These are phyloP conservation scores for Lepidurus couesii DNA, from an alignment of 1,140 invertebrate genomes.

Conservation along the genomic window DNA sequence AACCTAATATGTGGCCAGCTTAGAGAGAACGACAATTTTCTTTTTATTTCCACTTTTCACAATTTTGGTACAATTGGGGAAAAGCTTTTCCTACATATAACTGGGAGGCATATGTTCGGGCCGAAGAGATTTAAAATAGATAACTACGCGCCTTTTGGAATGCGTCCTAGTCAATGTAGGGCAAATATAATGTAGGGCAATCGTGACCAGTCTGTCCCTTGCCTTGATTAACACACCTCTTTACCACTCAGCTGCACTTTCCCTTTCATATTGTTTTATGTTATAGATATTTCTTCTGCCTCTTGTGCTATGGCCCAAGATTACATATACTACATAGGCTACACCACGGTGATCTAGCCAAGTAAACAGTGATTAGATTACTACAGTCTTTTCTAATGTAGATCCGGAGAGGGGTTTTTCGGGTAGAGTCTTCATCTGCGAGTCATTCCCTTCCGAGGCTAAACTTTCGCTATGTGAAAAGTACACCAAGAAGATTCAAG, in stretches of 20 bases:
- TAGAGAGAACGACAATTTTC: too few species aligned
- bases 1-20: too few species aligned
- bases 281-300: background rate
- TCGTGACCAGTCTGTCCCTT: slow-evolving; percentile 17
- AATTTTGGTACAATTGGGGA: background rate
- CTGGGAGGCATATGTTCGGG: background rate
- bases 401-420: background rate
- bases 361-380: background rate
- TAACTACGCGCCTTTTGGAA: background rate
- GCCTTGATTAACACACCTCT: background rate
- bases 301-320: background rate
- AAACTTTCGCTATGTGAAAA: background rate
- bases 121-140: background rate
- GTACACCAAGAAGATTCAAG: background rate
- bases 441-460: background rate
- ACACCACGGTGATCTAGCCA: background rate
- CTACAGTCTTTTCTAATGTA: background rate
- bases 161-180: background rate
- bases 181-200: background rate
- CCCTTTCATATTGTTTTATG: background rate
- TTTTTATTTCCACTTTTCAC: too few species aligned
- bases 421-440: background rate
- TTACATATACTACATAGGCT: background rate
- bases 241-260: background rate
- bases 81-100: background rate